Conservation (phyloP, 2,113 vertebrate genomes). For the Cololabis saira region DNA sequence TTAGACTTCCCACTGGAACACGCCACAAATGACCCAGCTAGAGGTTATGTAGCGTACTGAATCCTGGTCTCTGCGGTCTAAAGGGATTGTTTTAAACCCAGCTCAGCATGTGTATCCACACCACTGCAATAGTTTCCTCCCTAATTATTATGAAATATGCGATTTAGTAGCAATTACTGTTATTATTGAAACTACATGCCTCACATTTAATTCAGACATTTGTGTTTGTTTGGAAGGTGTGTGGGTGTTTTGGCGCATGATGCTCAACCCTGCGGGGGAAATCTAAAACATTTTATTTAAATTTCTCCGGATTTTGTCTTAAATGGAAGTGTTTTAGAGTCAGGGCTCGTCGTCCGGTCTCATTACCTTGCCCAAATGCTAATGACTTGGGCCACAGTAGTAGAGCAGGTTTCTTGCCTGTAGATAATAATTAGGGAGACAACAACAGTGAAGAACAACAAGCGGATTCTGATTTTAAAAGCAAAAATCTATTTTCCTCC, state of each 20-base stretch:
- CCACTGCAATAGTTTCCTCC: neutral
- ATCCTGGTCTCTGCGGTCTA: neutral
- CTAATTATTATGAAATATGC: neutral
- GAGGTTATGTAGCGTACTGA: neutral
- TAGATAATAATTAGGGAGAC: slow-evolving; percentile 12
- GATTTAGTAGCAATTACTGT: neutral
- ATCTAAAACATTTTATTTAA: slow-evolving; percentile 6
- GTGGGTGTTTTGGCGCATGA: neutral
- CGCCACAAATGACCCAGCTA: neutral
- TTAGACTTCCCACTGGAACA: neutral
- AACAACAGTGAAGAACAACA: slow-evolving; percentile 5
- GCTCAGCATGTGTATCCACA: neutral
- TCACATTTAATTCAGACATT: neutral
- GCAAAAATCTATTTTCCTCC: neutral
- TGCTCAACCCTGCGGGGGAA: neutral
- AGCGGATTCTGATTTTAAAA: slow-evolving; percentile 15
- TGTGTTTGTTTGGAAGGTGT: neutral
- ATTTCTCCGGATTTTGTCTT: slow-evolving; percentile 23
- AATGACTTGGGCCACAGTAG: slow-evolving; percentile 16
- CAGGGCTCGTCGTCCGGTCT: slow-evolving; percentile 10
- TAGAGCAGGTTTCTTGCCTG: slow-evolving; percentile 11
- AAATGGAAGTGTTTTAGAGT: slow-evolving; percentile 34
- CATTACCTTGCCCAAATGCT: slow-evolving; percentile 16
- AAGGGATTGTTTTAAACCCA: neutral
- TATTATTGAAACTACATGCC: neutral